Base-by-base conservation (phyloP, 2,797 vertebrate genomes). In the Peromyscus melanophrys region DNA sequence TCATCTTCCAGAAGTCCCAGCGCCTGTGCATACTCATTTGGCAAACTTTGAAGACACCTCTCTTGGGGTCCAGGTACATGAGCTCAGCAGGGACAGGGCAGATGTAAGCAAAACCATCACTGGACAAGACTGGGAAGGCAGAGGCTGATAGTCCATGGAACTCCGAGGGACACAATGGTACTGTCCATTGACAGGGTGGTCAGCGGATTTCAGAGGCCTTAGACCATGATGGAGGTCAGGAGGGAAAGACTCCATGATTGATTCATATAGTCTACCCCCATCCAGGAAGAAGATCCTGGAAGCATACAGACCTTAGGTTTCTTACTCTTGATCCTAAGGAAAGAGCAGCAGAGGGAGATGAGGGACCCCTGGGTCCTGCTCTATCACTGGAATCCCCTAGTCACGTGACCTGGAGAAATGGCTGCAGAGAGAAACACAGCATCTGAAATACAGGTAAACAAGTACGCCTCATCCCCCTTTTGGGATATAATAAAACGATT, bases 111-210 rank as follows among this genome's bases (percentile, higher is more conserved):
- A 81, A 25, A 34, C 34, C n/a, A 34, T 34, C 27, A 25, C 12
- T 27, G 63, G 46, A 21, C 4, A 13, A 77, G 59, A 61, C 21
- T 34, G 59, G 8, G 19, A 52, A 59, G 46, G 7, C 0, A 7
- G 29, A 43, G 21, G 11, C 29, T 6, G n/a, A 7, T 0, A 49
- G 17, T 13, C 5, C 19, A 1, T 0, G 5, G 23, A 34, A 19
- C 37, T 34, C 63, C 2, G 0, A 34, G 21, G 61, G 23, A 31
- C 37, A 2, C 2, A 4, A 19, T 4, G 17, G 65, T 23, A 14
- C 25, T 2, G 0, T 43, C 25, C 6, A 6, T 34, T 63, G 25
- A 55, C 37, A 14, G n/a, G 67, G 34, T 1, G 4, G n/a, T 43
- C 65, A 25, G 3, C 16, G 13, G 25, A 25, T 76, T 16, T 71